Conservation (phyloP, 2,888 invertebrate genomes). For the Epicampocera succincta region DNA sequence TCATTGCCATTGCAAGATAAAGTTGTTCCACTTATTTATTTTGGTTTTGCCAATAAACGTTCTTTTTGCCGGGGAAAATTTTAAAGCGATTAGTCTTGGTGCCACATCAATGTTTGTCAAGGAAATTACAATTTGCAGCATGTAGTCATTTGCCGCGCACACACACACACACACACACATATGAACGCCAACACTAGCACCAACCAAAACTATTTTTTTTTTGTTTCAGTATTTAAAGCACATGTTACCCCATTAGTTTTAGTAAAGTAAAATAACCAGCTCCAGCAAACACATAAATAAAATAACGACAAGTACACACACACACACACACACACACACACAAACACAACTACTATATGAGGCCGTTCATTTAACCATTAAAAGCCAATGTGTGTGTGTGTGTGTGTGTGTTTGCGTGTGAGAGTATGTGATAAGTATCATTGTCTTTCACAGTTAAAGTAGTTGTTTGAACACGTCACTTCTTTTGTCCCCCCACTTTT, state of each 20-base stretch:
- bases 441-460: conserved; percentile 6
- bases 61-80: conserved; percentile 4
- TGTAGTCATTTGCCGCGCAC: conserved; percentile 47
- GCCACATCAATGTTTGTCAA: conserved; percentile 66
- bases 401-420: not conserved
- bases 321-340: too few relatives aligned
- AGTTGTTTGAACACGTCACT: conserved; percentile 12
- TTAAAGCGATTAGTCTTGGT: conserved; percentile 62
- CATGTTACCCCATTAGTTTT: conserved; percentile 13
- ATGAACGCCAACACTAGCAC: not conserved
- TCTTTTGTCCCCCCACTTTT: not conserved
- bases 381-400: not conserved
- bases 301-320: not conserved
- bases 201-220: not conserved
- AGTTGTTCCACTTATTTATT: conserved; percentile 31
- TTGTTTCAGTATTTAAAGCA: conserved; percentile 12
- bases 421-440: conserved; percentile 17
- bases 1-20: conserved; percentile 29
- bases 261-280: conserved; percentile 25
- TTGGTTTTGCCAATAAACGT: conserved; percentile 24
- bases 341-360: not conserved
- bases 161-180: not conserved
- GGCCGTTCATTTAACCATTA: conserved; percentile 8
- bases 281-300: not conserved
- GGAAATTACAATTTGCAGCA: conserved; percentile 65